These are phyloP conservation scores for Bombyx mori DNA, from an alignment of 1,140 invertebrate species.

Conservation along the genomic window DNA sequence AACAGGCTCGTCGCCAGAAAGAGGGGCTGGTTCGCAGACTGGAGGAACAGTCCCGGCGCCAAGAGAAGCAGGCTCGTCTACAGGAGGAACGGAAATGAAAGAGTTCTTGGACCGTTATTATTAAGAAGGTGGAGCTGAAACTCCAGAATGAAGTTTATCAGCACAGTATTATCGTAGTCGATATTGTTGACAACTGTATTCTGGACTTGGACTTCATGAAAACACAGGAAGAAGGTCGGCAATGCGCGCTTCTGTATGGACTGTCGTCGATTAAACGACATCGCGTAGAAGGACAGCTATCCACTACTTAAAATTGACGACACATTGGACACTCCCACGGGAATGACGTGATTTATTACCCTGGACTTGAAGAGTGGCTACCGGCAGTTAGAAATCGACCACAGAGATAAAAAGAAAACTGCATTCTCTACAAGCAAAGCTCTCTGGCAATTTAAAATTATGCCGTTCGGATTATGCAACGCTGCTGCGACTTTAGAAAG, in stretches of 20 bases:
- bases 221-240: constrained; percentile 34
- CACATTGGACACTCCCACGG: constrained; percentile 13
- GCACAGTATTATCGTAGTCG: too few species aligned
- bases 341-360: constrained; percentile 46
- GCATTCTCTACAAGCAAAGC: constrained; percentile 53
- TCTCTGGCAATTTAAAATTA: constrained; percentile 43
- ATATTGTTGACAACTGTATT: too few species aligned
- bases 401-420: constrained; percentile 40
- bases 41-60: too few species aligned
- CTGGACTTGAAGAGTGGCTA: constrained; percentile 50
- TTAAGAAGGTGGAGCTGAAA: too few species aligned
- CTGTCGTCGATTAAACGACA: constrained; percentile 15
- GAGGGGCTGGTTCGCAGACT: too few species aligned
- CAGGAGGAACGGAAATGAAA: too few species aligned
- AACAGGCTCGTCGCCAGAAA: too few species aligned
- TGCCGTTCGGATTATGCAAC: constrained; percentile 55
- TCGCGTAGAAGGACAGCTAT: constrained; percentile 34
- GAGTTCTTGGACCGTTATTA: too few species aligned
- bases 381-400: constrained; percentile 36
- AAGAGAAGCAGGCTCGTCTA: too few species aligned
- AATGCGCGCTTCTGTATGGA: constrained; percentile 33
- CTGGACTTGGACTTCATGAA: too few species aligned
- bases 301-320: constrained; percentile 61
- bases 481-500: constrained; percentile 26
- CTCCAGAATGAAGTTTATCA: too few species aligned